A percentile compares a stretch with the other conserved stretches of the same genome.
phyloP scores from a whole-genome alignment of 2,888 invertebrate species.

The Aphrophora alni region DNA sequence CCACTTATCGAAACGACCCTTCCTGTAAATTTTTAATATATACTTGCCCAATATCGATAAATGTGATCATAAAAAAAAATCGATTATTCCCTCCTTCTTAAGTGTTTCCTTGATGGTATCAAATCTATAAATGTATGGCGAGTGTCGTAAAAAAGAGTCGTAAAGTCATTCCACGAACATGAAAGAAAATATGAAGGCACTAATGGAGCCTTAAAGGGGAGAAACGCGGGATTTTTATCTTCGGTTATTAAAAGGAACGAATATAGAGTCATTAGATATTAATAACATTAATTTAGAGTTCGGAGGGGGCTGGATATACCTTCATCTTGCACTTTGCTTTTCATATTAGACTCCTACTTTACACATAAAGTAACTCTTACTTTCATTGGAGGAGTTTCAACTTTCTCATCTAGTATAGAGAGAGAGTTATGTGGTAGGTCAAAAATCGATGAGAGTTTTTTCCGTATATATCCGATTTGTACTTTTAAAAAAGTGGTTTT shows the following conservation, averaged over 20 bases:
- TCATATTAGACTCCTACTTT: too few relatives aligned
- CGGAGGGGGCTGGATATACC: too few relatives aligned
- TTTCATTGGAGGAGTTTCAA: too few relatives aligned
- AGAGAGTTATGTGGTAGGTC: too few relatives aligned
- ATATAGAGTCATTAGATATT: neutral
- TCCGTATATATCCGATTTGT: too few relatives aligned
- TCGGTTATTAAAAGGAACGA: neutral
- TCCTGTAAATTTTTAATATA: neutral
- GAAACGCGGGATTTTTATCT: neutral
- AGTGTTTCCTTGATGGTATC: neutral
- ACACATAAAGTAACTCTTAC: too few relatives aligned
- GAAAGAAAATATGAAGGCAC: neutral
- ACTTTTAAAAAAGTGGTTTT: too few relatives aligned
- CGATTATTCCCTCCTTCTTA: neutral
- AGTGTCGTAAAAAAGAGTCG: neutral
- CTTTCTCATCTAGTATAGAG: too few relatives aligned
- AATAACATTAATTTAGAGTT: neutral
- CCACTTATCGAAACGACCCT: too few relatives aligned
- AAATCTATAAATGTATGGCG: slow-evolving; percentile 1
- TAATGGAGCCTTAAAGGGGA: neutral
- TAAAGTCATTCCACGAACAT: neutral
- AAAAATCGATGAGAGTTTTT: too few relatives aligned
- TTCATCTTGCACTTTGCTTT: too few relatives aligned
- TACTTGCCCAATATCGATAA: neutral
- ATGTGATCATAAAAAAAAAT: neutral